Evolutionary conservation across 2,797 vertebrate genomes (phyloP).

Genomic region (Gallinago nigripennis): DNA sequence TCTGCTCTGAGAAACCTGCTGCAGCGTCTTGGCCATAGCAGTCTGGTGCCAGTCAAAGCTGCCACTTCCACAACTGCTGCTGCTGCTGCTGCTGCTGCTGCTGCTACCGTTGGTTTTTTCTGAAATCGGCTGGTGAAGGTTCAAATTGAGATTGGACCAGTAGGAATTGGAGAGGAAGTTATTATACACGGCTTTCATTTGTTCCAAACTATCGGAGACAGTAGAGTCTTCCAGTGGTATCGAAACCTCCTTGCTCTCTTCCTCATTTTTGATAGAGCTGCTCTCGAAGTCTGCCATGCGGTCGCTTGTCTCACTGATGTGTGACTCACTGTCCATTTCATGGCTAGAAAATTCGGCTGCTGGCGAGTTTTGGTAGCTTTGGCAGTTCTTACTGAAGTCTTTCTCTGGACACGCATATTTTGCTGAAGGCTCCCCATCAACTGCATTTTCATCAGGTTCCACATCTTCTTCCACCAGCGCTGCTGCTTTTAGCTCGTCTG

Average conservation of each 20-base stretch:
- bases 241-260: constrained; percentile 88
- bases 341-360: constrained; percentile 94
- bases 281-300: constrained; percentile 96
- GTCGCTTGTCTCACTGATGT: constrained; percentile 97
- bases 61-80: constrained; percentile 93
- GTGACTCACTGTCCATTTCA: constrained; percentile 98
- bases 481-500: constrained; percentile 95
- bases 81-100: constrained; percentile 95
- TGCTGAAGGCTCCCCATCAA: constrained; percentile 88
- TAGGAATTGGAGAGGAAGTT: constrained; percentile 98
- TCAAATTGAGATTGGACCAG: constrained; percentile 95
- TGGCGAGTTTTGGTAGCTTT: constrained; percentile 91
- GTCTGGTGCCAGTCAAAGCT: constrained; percentile 99
- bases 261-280: constrained; percentile 93
- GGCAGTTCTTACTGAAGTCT: constrained; percentile 87
- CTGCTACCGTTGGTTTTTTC: constrained; percentile 91
- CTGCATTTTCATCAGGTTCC: constrained; percentile 86
- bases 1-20: constrained; percentile 94
- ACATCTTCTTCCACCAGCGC: constrained; percentile 90
- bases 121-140: constrained; percentile 86
- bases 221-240: constrained; percentile 84
- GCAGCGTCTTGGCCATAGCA: constrained; percentile 94
- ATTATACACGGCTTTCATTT: constrained; percentile 99
- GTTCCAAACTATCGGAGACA: constrained; percentile 93
- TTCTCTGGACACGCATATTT: constrained; percentile 93